Conservation (phyloP, 2,113 vertebrate genomes). For the Hippocampus barbouri region DNA sequence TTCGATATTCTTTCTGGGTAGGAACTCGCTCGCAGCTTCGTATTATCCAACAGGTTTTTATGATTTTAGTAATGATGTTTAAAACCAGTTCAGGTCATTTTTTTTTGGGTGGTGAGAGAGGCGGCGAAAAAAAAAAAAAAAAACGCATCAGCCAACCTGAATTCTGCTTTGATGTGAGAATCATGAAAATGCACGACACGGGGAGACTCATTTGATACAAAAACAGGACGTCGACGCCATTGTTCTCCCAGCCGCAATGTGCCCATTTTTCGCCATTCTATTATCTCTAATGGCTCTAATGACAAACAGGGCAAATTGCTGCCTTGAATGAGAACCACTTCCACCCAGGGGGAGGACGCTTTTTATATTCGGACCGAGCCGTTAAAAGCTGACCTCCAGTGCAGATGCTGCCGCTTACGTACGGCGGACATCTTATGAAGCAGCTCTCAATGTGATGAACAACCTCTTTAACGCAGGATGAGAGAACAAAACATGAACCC, state of each 20-base stretch:
- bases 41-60: not conserved
- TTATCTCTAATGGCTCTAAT: not conserved
- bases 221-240: not conserved
- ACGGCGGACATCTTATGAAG: not conserved
- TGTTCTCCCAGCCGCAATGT: not conserved
- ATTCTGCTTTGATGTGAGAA: not conserved
- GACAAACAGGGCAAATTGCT: not conserved
- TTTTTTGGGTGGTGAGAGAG: not conserved
- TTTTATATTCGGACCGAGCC: not conserved
- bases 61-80: not conserved
- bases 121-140: not conserved
- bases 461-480: not conserved
- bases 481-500: no score
- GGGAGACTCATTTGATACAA: not conserved
- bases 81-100: not conserved
- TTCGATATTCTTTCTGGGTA: not conserved
- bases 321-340: not conserved
- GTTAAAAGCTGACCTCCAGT: not conserved
- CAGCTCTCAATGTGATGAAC: constrained; percentile 1
- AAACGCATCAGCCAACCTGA: not conserved
- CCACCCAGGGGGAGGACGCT: not conserved
- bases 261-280: not conserved
- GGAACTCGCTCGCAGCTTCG: not conserved
- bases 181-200: not conserved
- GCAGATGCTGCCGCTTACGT: not conserved